These are phyloP conservation scores for Drosophila bipectinata DNA, from an alignment of 1,140 invertebrate genomes.

Conservation along the genomic window DNA sequence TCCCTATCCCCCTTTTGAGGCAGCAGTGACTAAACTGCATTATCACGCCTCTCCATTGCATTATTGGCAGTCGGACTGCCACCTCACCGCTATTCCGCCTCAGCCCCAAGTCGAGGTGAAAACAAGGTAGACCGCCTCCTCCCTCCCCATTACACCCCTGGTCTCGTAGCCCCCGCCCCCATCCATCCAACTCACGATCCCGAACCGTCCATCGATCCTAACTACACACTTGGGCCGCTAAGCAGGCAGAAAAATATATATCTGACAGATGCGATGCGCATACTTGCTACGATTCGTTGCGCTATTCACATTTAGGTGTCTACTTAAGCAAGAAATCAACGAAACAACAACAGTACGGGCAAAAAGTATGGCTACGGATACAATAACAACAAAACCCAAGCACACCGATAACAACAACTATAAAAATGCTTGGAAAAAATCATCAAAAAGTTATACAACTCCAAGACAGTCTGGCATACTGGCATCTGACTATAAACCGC, in stretches of 20 bases:
- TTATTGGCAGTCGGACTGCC: constrained; percentile 66
- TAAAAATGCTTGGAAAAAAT: constrained; percentile 46
- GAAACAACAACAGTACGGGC: constrained; percentile 18
- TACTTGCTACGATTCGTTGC: constrained; percentile 77
- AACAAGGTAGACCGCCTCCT: constrained; percentile 56
- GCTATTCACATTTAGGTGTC: constrained; percentile 82
- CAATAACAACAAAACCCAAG: constrained; percentile 7
- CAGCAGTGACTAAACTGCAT: constrained; percentile 80
- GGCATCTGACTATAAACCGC: constrained; percentile 57
- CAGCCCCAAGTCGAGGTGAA: constrained; percentile 37
- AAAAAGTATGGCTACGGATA: constrained; percentile 2
- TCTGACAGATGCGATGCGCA: constrained; percentile 79
- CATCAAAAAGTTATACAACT: constrained; percentile 79
- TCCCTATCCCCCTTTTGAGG: constrained; percentile 11
- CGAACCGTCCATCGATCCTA: constrained; percentile 65
- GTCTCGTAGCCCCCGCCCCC: background rate
- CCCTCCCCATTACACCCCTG: background rate
- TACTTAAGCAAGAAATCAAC: constrained; percentile 73
- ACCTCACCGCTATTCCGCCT: constrained; percentile 5
- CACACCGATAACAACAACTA: constrained; percentile 35
- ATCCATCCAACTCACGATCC: constrained; percentile 19
- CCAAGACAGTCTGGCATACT: constrained; percentile 41
- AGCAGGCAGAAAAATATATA: constrained; percentile 76
- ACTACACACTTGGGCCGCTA: constrained; percentile 72
- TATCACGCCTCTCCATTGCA: constrained; percentile 80